These are phyloP conservation scores for Oncorhynchus masou DNA, from an alignment of 2,113 vertebrate genomes.

Conservation along the genomic window DNA sequence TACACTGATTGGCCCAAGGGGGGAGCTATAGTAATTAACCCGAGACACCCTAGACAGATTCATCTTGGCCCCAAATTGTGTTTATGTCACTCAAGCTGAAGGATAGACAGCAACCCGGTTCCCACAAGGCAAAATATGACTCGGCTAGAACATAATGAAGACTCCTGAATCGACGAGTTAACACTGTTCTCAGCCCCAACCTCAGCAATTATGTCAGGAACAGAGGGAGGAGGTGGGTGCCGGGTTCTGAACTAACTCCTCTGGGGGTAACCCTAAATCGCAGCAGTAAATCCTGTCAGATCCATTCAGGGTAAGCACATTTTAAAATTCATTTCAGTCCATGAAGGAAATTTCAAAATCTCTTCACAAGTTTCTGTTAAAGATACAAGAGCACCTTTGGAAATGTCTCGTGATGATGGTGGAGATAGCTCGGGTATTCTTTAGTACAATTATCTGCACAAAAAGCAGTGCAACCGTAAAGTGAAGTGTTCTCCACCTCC, in stretches of 20 bases:
- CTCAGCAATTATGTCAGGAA: slow-evolving; percentile 47
- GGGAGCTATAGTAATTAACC: no score
- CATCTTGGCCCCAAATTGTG: neutral
- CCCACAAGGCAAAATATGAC: slow-evolving; percentile 33
- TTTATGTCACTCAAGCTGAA: slow-evolving; percentile 27
- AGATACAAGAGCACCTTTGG: neutral
- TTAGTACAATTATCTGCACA: no score
- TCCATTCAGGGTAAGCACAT: slow-evolving; percentile 66
- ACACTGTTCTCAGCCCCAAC: slow-evolving; percentile 34
- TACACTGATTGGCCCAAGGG: no score
- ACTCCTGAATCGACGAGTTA: slow-evolving; percentile 37
- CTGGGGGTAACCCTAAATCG: slow-evolving; percentile 50
- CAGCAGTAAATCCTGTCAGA: slow-evolving; percentile 69
- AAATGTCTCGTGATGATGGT: neutral
- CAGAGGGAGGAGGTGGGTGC: neutral
- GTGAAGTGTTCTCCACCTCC: neutral
- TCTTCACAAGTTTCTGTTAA: slow-evolving; percentile 44
- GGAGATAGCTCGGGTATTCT: neutral
- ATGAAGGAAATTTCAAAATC: slow-evolving; percentile 61
- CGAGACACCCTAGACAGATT: slow-evolving; percentile 2
- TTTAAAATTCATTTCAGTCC: slow-evolving; percentile 62
- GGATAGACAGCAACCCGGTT: slow-evolving; percentile 29
- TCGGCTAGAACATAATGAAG: slow-evolving; percentile 52
- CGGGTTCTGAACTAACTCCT: neutral
- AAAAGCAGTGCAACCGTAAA: no score